A percentile compares a stretch with the other conserved stretches of the same genome.
phyloP scores from a whole-genome alignment of 2,888 invertebrate genomes.

The Seladonia tumulorum region DNA sequence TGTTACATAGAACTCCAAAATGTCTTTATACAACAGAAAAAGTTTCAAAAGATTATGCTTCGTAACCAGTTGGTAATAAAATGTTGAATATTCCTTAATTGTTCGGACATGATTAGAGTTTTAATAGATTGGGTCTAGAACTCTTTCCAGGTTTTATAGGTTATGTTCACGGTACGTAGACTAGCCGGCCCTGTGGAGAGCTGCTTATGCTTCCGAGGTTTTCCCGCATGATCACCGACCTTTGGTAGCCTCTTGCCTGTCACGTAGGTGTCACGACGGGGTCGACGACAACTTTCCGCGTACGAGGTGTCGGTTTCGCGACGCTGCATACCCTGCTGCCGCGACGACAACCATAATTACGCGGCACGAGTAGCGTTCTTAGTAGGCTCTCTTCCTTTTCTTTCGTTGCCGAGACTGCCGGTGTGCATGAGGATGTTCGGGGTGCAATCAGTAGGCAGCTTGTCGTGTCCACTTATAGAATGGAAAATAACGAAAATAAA shows the following conservation, averaged over 20 bases:
- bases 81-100: neutral
- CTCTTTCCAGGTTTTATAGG: neutral
- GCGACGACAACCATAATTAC: slow-evolving; percentile 25
- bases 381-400: neutral
- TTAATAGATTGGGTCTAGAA: neutral
- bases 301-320: slow-evolving; percentile 31
- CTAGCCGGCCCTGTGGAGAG: neutral
- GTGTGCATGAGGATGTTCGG: neutral
- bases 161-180: neutral
- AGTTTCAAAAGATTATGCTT: no score
- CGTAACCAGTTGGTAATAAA: neutral
- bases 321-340: slow-evolving; percentile 24
- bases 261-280: slow-evolving; percentile 52
- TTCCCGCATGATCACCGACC: slow-evolving; percentile 47
- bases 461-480: neutral
- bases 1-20: no score
- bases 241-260: slow-evolving; percentile 45
- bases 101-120: neutral
- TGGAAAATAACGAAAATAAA: neutral
- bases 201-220: slow-evolving; percentile 18
- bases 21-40: no score
- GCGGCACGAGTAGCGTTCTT: slow-evolving; percentile 4
- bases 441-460: neutral
- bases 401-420: neutral
- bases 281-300: slow-evolving; percentile 19